phyloP scores from a whole-genome alignment of 2,113 vertebrate genomes.

The Heterocephalus glaber region DNA sequence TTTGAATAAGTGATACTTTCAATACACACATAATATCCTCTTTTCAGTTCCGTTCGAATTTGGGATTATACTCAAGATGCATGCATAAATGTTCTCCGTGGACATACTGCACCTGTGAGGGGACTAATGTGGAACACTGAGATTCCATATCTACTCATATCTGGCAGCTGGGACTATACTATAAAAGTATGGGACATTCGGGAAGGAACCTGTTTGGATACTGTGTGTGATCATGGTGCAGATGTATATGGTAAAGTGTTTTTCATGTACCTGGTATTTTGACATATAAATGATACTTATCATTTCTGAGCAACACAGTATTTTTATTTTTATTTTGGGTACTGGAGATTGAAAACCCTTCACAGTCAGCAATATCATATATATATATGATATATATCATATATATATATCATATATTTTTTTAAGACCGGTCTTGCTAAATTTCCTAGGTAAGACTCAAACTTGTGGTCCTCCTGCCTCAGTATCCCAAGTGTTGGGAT shows the following conservation, averaged over 20 bases:
- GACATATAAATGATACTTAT: not conserved
- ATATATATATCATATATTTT: too few species aligned
- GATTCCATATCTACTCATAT: constrained; percentile 95
- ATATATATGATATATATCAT: not conserved
- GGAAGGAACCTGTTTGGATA: constrained; percentile 95
- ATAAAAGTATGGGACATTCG: constrained; percentile 98
- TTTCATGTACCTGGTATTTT: not conserved
- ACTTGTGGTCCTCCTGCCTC: not conserved
- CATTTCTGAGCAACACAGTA: not conserved
- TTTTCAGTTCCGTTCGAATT: constrained; percentile 94
- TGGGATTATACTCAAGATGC: constrained; percentile 99
- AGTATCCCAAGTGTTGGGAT: not conserved
- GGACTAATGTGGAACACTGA: constrained; percentile 98
- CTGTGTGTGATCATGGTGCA: constrained; percentile 95
- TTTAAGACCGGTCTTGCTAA: not conserved
- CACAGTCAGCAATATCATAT: too few species aligned
- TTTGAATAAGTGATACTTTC: not conserved
- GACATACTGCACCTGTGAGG: constrained; percentile 95
- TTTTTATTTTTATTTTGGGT: not conserved
- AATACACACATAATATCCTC: constrained; percentile 24
- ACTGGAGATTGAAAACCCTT: too few species aligned
- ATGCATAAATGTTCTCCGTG: constrained; percentile 94
- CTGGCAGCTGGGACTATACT: constrained; percentile 99
- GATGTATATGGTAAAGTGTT: constrained; percentile 94
- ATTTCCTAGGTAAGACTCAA: not conserved